Conservation (phyloP, 2,113 vertebrate species). For the Thomomys bottae region DNA sequence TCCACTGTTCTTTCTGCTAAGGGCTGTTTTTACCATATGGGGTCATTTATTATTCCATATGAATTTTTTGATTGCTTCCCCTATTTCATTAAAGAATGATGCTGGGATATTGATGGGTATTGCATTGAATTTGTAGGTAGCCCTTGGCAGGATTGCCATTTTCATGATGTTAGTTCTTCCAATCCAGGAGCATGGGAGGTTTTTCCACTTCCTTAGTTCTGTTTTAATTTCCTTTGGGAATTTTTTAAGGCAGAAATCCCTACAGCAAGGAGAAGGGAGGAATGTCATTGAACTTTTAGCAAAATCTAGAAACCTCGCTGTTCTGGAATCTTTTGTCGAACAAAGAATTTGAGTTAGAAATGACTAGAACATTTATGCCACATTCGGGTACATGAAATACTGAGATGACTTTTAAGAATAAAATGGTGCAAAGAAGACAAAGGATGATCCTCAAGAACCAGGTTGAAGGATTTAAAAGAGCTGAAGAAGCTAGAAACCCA, state of each 20-base stretch:
- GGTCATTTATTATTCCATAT: no score
- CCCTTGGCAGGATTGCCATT: no score
- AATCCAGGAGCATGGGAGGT: no score
- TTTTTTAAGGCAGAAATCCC: constrained; percentile 33
- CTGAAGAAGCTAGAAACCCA: neutral
- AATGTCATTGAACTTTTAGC: neutral
- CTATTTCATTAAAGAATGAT: no score
- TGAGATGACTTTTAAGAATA: neutral
- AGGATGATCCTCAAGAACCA: neutral
- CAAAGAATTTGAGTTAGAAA: neutral
- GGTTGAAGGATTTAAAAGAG: neutral
- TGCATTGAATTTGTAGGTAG: no score
- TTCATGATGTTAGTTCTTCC: no score
- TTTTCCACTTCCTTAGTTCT: no score
- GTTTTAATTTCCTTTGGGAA: no score
- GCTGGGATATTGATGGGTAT: no score
- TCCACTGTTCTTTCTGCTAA: no score
- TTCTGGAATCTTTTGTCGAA: neutral
- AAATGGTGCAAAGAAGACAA: neutral
- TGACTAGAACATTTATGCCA: neutral
- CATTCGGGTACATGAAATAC: neutral
- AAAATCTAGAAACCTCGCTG: neutral
- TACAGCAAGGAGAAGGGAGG: neutral
- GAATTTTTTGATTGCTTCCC: no score
- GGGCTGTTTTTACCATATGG: no score